phyloP scores from a whole-genome alignment of 2,113 vertebrate genomes.

The Cebidichthys violaceus region DNA sequence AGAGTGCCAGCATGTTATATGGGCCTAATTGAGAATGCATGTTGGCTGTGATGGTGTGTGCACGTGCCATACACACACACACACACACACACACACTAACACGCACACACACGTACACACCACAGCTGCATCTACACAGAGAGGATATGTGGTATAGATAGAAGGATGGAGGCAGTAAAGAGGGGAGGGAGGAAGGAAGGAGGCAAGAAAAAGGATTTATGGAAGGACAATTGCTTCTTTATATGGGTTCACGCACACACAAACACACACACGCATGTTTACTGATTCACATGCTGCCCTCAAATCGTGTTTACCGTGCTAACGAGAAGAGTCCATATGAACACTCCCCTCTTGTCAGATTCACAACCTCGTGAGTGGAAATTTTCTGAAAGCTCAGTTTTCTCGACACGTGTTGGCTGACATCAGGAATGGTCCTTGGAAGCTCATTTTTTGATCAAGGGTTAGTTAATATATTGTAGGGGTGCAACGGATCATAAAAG shows the following conservation, averaged over 20 bases:
- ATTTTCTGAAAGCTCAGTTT: no score
- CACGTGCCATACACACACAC: neutral
- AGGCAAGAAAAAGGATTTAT: neutral
- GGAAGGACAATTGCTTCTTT: conserved; percentile 23
- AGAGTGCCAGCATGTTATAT: conserved; percentile 39
- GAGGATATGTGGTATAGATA: neutral
- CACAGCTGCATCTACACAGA: conserved; percentile 29
- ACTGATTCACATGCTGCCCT: neutral
- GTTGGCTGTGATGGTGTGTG: conserved; percentile 7
- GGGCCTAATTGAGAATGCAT: conserved; percentile 46
- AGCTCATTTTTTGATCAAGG: no score
- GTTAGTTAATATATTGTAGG: no score
- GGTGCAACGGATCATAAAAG: no score
- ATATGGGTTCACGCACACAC: neutral
- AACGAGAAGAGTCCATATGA: no score
- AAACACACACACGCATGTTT: neutral
- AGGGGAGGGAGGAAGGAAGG: neutral
- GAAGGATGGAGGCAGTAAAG: conserved; percentile 7
- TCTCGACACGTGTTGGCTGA: no score
- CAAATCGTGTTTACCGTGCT: no score
- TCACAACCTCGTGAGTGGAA: no score
- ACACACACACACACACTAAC: conserved; percentile 21
- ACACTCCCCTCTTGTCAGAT: no score
- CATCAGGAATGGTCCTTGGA: no score
- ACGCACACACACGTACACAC: neutral